These are phyloP conservation scores for Momotus momota DNA, from an alignment of 2,797 vertebrate genomes.

Conservation along the genomic window DNA sequence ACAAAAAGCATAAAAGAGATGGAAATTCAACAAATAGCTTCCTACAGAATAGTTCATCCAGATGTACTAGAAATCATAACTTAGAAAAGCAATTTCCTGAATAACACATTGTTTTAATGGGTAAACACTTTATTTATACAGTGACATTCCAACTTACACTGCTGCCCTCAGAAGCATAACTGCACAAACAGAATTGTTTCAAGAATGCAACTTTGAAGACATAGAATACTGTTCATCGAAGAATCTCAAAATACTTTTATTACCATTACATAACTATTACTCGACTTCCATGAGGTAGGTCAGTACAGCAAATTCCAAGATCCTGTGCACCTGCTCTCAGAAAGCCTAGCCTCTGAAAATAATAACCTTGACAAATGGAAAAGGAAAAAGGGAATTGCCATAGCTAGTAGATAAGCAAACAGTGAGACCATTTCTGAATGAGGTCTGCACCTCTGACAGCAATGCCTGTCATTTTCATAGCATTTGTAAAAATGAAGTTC, in stretches of 20 bases:
- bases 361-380: background rate
- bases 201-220: background rate
- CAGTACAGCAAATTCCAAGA: background rate
- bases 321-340: background rate
- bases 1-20: background rate
- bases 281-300: background rate
- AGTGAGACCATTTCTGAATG: background rate
- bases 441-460: background rate
- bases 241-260: background rate
- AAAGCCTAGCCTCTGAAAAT: background rate
- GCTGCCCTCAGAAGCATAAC: background rate
- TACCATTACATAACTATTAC: background rate
- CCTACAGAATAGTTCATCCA: background rate
- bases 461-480: background rate
- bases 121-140: background rate
- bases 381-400: background rate
- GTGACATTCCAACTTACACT: background rate
- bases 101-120: background rate
- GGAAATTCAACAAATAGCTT: background rate
- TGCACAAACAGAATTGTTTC: background rate
- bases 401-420: background rate
- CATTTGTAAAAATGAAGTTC: background rate
- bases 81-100: background rate
- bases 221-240: background rate
- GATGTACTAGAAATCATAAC: background rate